Conservation (phyloP, 2,888 invertebrate species). For the Cactoblastis cactorum region DNA sequence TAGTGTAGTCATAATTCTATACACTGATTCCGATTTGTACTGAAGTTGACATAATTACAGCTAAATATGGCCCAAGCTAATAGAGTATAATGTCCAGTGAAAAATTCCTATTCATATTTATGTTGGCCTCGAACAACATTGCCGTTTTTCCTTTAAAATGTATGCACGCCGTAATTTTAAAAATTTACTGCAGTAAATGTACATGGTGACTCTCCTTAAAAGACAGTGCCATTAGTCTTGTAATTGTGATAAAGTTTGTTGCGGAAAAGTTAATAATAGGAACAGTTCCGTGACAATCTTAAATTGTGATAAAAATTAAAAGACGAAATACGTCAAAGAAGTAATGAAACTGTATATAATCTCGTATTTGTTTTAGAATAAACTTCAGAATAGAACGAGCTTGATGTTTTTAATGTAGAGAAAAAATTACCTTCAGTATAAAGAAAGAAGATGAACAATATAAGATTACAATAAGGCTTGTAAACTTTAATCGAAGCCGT, state of each 20-base stretch:
- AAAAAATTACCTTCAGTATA: too few relatives aligned
- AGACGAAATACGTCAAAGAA: too few relatives aligned
- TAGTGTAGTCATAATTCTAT: slow-evolving; percentile 2
- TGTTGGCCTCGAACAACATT: neutral
- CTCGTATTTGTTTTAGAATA: too few relatives aligned
- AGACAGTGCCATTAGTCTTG: neutral
- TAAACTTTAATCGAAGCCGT: neutral
- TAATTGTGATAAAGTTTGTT: neutral
- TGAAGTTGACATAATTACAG: slow-evolving; percentile 8
- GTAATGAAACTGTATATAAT: too few relatives aligned
- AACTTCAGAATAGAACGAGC: too few relatives aligned
- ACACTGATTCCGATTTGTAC: slow-evolving; percentile 5
- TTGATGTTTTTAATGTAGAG: too few relatives aligned
- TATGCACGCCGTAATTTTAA: neutral
- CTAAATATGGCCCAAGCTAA: slow-evolving; percentile 3
- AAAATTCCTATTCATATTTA: slow-evolving; percentile 5
- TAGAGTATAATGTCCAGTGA: slow-evolving; percentile 6
- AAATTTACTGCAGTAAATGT: neutral
- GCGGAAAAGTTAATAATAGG: too few relatives aligned
- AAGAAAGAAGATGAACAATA: too few relatives aligned
- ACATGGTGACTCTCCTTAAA: neutral
- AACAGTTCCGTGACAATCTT: too few relatives aligned
- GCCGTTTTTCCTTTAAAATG: neutral
- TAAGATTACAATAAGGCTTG: neutral
- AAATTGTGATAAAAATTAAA: too few relatives aligned